Evolutionary conservation across 2,797 vertebrate genomes (phyloP).

Genomic region (Sebastes nivosus): DNA sequence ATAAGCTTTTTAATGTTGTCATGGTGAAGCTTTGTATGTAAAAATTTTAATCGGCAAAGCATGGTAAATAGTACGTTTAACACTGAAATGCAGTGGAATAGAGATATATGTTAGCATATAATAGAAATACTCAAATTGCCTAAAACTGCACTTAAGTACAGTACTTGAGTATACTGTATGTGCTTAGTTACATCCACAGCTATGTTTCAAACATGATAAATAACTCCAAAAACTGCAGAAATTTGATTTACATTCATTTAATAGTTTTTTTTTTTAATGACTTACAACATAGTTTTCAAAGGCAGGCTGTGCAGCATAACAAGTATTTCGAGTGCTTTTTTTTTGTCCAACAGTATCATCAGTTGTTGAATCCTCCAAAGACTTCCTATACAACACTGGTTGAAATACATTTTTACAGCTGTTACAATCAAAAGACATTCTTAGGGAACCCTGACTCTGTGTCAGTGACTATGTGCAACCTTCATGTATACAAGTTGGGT

Average conservation of each 20-base stretch:
- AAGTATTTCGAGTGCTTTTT: constrained; percentile 70
- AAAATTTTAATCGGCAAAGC: background rate
- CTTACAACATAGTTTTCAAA: constrained; percentile 72
- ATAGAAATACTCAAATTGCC: background rate
- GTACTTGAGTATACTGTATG: background rate
- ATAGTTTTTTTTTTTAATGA: constrained; percentile 58
- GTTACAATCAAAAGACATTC: constrained; percentile 65
- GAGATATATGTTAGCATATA: background rate
- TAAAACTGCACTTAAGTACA: background rate
- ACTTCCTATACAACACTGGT: constrained; percentile 39
- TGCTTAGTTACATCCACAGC: background rate
- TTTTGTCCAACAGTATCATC: constrained; percentile 47
- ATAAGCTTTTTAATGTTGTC: background rate
- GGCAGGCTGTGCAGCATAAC: constrained; percentile 76
- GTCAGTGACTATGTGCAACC: constrained; percentile 66
- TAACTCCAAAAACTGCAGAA: background rate
- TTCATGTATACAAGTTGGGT: constrained; percentile 52
- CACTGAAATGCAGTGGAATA: background rate
- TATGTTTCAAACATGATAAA: background rate
- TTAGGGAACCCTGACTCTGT: constrained; percentile 44
- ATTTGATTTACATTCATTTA: constrained; percentile 79
- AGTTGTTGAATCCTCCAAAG: constrained; percentile 43
- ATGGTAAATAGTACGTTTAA: background rate
- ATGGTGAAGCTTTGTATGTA: background rate
- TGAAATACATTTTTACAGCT: constrained; percentile 62